A percentile compares a stretch with the other conserved stretches of the same genome.
Evolutionary conservation across 2,888 invertebrate species (phyloP).

Genomic region (Carabus problematicus): DNA sequence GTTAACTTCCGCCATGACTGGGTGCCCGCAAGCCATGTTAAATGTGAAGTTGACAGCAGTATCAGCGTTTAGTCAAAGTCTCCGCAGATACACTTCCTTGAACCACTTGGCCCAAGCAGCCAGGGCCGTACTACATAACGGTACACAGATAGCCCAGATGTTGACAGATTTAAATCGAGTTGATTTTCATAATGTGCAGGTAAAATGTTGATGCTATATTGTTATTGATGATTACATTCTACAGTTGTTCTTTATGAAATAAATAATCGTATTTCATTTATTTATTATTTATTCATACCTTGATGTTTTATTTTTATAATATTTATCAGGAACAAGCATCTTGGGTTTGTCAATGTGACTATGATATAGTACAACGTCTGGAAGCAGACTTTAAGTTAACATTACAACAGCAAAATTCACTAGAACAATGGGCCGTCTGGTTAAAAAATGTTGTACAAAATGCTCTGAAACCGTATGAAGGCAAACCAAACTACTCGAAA

Average conservation of each 20-base stretch:
- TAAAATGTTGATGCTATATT: no score
- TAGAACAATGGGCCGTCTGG: conserved; percentile 99
- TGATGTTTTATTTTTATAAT: conserved; percentile 15
- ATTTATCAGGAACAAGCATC: conserved; percentile 74
- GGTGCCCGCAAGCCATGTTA: conserved; percentile 81
- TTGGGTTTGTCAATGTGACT: conserved; percentile 97
- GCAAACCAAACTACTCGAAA: conserved; percentile 80
- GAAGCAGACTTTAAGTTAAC: conserved; percentile 95
- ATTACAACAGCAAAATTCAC: conserved; percentile 87
- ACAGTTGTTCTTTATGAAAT: no score
- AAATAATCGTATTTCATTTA: not conserved
- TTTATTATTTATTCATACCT: not conserved
- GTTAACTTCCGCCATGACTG: conserved; percentile 84
- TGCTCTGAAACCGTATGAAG: conserved; percentile 88
- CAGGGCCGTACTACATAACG: conserved; percentile 93
- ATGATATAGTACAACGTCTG: conserved; percentile 77
- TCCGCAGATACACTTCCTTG: conserved; percentile 94
- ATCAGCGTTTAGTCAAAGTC: conserved; percentile 91
- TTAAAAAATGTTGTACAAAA: conserved; percentile 91
- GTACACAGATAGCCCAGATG: conserved; percentile 96
- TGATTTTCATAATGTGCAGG: conserved; percentile 97
- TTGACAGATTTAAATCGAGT: conserved; percentile 94
- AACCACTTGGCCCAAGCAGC: conserved; percentile 96
- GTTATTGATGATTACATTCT: no score
- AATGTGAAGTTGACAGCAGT: conserved; percentile 86